Evolutionary conservation across 2,888 invertebrate genomes (phyloP), one percentile per base, ranked within the genome.

Genomic region (Thymelicus lineola): DNA sequence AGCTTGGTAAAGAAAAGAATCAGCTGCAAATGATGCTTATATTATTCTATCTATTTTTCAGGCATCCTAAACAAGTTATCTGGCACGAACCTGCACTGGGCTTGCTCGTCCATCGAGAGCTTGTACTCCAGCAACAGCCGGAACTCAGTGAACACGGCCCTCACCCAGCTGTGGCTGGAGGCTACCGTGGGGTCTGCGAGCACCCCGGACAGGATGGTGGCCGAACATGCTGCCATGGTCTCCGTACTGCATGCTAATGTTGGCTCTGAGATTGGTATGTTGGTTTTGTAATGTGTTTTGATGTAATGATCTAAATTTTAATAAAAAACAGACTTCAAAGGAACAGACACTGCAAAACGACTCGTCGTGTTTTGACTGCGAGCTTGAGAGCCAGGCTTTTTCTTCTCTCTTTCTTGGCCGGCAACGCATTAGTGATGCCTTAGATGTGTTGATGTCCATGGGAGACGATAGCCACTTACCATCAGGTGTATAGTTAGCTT

Each of bases 241-340:
- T 95, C 97, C 0, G 95, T 98, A 73, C 86, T 99, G 42, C 98
- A 99, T 86, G 97, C 97, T 0, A 98, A 98, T 86, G 95, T 99
- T 50, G 99, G 98, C 14, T 96, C 96, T 4, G 99, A 99, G 95
- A 96, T 99, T 64, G 98, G 98, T 96, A 80, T 83, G 62, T 75
- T 60, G 10, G 10, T 42, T 42, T 10, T 10, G 4, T 42, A 12
- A 10, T 28, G 28, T 28, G 28, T 20, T 20, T 20, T 20, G 20
- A 20, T 20, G 1, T 20, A 20, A 20, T 20, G 3, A 20, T 20
- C 20, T 20, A 20, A 20, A 20, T 20, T 20, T 20, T 20, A 20
- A 1, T 20, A 20, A 20, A 20, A 28, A 28, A 28, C 3, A 28
- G 1, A 28, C 28, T 28, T 28, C 28, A 28, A 28, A 28, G 28